Evolutionary conservation across 2,888 invertebrate species (phyloP).

Genomic region (Caenorhabditis imperialis): DNA sequence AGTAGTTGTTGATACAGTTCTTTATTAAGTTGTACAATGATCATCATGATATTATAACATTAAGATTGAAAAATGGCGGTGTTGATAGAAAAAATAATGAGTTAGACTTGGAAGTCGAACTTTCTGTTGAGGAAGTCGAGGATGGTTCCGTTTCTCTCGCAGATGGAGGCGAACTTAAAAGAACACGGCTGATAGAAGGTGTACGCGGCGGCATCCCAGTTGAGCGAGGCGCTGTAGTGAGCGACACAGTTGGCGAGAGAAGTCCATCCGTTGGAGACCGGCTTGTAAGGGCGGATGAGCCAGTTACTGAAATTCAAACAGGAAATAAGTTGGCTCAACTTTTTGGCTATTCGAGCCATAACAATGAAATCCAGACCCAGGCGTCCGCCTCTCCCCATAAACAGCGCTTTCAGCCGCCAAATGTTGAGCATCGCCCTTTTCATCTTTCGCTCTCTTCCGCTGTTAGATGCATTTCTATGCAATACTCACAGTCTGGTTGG

Average conservation of each 20-base stretch:
- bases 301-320: conserved; percentile 56
- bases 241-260: conserved; percentile 59
- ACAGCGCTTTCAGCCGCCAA: neutral
- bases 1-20: too few relatives aligned
- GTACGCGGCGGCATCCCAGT: conserved; percentile 39
- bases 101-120: conserved; percentile 42
- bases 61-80: neutral
- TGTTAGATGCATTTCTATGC: neutral
- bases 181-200: conserved; percentile 60
- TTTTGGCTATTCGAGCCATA: too few relatives aligned
- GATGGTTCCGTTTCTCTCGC: conserved; percentile 61
- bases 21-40: too few relatives aligned
- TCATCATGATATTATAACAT: too few relatives aligned
- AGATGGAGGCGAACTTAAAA: conserved; percentile 51
- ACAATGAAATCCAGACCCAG: too few relatives aligned
- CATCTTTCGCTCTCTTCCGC: too few relatives aligned
- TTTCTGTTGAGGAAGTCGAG: conserved; percentile 50
- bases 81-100: neutral
- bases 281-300: conserved; percentile 56
- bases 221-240: conserved; percentile 51
- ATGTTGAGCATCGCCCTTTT: too few relatives aligned
- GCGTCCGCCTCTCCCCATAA: neutral
- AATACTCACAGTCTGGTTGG: conserved; percentile 44
- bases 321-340: conserved; percentile 5
- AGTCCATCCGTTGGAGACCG: conserved; percentile 59